A percentile compares a stretch with the other conserved stretches of the same genome.
phyloP scores from a whole-genome alignment of 2,113 vertebrate species.

The Ameiurus melas region DNA sequence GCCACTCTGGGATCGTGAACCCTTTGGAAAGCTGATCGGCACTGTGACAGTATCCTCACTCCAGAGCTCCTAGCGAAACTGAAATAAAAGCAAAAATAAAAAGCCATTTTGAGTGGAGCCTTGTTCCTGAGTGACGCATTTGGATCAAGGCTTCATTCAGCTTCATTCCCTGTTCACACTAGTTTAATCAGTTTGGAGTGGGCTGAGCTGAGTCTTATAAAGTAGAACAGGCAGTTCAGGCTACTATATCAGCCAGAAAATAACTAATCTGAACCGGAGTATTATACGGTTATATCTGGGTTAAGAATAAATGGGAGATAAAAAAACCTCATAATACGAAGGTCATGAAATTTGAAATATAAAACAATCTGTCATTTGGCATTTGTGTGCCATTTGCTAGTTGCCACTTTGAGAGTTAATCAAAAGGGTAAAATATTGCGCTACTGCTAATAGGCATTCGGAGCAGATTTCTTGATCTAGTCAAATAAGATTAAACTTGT shows the following conservation, averaged over 20 bases:
- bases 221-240: slow-evolving; percentile 71
- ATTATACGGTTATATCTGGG: background rate
- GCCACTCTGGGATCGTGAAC: slow-evolving; percentile 30
- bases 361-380: slow-evolving; percentile 72
- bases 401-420: slow-evolving; percentile 59
- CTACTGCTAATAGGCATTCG: slow-evolving; percentile 58
- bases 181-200: slow-evolving; percentile 56
- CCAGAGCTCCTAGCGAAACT: background rate
- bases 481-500: slow-evolving; percentile 10
- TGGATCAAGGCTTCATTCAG: slow-evolving; percentile 48
- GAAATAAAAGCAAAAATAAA: slow-evolving; percentile 25
- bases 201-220: slow-evolving; percentile 65
- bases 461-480: slow-evolving; percentile 3
- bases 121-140: slow-evolving; percentile 59
- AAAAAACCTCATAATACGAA: background rate
- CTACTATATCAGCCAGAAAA: slow-evolving; percentile 41
- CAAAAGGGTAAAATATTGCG: slow-evolving; percentile 64
- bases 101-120: slow-evolving; percentile 24
- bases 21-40: slow-evolving; percentile 22
- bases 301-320: background rate
- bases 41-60: slow-evolving; percentile 14
- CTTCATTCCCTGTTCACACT: slow-evolving; percentile 70
- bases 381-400: slow-evolving; percentile 52
- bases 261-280: background rate
- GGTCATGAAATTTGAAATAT: slow-evolving; percentile 72